Percentiles rank a stretch among this genome's conserved stretches.
phyloP scores from a whole-genome alignment of 2,888 invertebrate species.

The Drosophila vallismaia region DNA sequence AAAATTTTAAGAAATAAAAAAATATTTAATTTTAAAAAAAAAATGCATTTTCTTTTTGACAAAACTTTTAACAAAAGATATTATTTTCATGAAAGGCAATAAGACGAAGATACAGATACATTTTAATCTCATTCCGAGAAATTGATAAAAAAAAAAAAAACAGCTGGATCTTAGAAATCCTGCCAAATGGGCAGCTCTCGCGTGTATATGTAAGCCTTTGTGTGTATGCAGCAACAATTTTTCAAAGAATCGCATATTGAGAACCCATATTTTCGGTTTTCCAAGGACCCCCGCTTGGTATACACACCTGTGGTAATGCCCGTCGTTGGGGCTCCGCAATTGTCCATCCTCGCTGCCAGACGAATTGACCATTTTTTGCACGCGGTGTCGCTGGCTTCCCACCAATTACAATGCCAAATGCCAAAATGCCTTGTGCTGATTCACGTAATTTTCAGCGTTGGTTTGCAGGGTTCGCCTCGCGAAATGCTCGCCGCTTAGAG shows the following conservation, averaged over 20 bases:
- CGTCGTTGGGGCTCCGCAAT: constrained; percentile 89
- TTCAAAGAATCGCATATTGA: constrained; percentile 49
- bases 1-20: neutral
- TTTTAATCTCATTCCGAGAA: too few relatives aligned
- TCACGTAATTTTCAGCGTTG: constrained; percentile 41
- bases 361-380: constrained; percentile 70
- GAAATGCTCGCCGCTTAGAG: constrained; percentile 14
- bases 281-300: constrained; percentile 31
- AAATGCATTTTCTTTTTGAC: too few relatives aligned
- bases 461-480: constrained; percentile 11
- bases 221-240: constrained; percentile 80
- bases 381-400: constrained; percentile 4
- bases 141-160: neutral
- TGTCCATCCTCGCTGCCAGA: constrained; percentile 92
- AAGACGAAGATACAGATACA: too few relatives aligned
- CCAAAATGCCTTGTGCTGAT: constrained; percentile 27
- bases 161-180: constrained; percentile 13
- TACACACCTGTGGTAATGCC: constrained; percentile 85
- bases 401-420: constrained; percentile 29
- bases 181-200: constrained; percentile 29
- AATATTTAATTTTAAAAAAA: too few relatives aligned
- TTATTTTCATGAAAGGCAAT: too few relatives aligned
- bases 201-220: constrained; percentile 33
- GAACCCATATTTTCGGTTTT: constrained; percentile 19
- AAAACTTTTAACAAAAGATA: too few relatives aligned